Conservation (phyloP, 2,888 invertebrate genomes). For the Drosophila conformis region DNA sequence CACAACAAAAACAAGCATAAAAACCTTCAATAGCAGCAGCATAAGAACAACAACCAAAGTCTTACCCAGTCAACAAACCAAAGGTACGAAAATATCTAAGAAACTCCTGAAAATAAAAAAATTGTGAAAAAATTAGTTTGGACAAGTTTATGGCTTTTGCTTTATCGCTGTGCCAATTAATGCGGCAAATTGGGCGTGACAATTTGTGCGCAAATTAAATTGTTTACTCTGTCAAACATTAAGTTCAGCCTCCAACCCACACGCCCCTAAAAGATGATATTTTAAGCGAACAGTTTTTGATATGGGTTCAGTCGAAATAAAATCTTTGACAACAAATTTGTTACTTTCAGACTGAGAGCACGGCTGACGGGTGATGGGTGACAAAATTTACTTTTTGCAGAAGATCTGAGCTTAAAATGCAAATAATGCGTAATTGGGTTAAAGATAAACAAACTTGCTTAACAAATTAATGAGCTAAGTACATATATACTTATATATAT, state of each 20-base stretch:
- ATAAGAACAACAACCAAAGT: background rate
- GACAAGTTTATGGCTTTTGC: constrained; percentile 32
- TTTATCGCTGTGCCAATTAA: constrained; percentile 44
- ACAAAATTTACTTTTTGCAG: background rate
- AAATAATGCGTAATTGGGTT: constrained; percentile 25
- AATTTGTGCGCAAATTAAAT: constrained; percentile 45
- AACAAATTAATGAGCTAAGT: background rate
- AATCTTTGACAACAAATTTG: constrained; percentile 23
- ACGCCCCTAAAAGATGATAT: constrained; percentile 39
- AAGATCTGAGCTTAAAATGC: constrained; percentile 24
- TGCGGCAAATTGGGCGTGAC: constrained; percentile 48
- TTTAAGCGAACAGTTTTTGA: constrained; percentile 51
- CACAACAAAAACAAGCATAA: constrained; percentile 12
- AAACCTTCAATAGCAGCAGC: constrained; percentile 7
- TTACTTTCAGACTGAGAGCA: constrained; percentile 6
- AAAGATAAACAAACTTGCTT: background rate
- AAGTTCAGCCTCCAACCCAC: background rate
- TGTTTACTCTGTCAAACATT: constrained; percentile 38
- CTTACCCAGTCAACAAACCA: constrained; percentile 6
- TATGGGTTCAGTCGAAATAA: constrained; percentile 53
- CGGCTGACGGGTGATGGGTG: too few relatives aligned
- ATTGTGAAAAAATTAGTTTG: constrained; percentile 29
- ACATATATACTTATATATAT: too few relatives aligned
- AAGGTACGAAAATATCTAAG: constrained; percentile 16
- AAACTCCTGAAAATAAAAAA: constrained; percentile 34